Evolutionary conservation across 2,797 vertebrate species (phyloP).

Genomic region (Pseudochirops corinnae): DNA sequence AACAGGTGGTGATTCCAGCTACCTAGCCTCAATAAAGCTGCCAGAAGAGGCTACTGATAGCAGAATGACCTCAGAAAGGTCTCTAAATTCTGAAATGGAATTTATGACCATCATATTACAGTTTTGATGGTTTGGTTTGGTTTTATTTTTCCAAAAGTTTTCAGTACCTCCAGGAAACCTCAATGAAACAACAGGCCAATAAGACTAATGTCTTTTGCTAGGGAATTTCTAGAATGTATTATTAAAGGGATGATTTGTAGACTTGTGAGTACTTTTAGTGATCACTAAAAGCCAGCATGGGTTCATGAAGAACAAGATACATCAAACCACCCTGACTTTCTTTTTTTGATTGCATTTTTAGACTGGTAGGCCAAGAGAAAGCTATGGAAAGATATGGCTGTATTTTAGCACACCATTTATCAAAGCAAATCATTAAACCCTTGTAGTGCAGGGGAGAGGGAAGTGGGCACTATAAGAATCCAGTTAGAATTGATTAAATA

Average conservation of each 20-base stretch:
- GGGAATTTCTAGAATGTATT: neutral
- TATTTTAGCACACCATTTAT: neutral
- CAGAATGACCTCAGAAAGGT: neutral
- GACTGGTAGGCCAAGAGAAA: neutral
- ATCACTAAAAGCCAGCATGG: neutral
- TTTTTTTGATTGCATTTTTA: neutral
- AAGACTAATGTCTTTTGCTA: neutral
- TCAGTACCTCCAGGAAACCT: conserved; percentile 33
- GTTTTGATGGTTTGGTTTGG: conserved; percentile 33
- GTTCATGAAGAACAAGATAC: neutral
- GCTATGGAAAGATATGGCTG: neutral
- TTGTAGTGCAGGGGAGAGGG: neutral
- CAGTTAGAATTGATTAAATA: neutral
- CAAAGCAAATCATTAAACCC: neutral
- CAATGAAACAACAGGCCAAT: neutral
- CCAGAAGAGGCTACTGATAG: neutral
- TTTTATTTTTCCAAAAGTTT: neutral
- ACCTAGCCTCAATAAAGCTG: neutral
- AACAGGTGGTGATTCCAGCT: neutral
- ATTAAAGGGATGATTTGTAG: neutral
- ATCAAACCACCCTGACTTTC: neutral
- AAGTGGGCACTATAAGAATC: neutral
- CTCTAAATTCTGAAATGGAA: conserved; percentile 16
- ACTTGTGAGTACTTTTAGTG: neutral
- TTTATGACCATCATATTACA: neutral